Evolutionary conservation across 2,797 vertebrate species (phyloP).

Genomic region (Platyrinchus mystaceus): DNA sequence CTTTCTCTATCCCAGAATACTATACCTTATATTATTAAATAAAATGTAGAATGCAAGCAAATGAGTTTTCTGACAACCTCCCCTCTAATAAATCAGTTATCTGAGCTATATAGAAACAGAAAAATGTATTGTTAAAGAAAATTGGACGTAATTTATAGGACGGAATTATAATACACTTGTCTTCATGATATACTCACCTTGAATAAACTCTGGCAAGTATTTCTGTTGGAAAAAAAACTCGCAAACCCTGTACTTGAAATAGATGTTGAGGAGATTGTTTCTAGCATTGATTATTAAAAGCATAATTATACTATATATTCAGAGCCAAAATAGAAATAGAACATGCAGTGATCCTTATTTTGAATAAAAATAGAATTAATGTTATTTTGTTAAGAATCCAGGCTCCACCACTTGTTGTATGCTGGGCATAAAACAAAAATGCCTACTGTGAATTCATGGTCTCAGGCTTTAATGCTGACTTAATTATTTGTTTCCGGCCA

Average conservation of each 20-base stretch:
- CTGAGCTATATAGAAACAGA: background rate
- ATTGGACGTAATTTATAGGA: background rate
- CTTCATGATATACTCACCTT: background rate
- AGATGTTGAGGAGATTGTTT: constrained; percentile 31
- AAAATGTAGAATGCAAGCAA: background rate
- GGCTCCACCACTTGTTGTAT: background rate
- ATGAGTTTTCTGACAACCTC: background rate
- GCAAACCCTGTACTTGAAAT: background rate
- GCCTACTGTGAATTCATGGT: background rate
- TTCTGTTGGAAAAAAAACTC: background rate
- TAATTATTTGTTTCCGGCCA: background rate
- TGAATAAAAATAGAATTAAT: constrained; percentile 39
- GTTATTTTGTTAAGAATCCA: constrained; percentile 23
- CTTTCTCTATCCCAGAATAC: background rate
- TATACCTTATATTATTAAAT: background rate
- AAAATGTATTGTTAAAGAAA: background rate
- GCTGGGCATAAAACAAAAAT: background rate
- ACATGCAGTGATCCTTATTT: background rate
- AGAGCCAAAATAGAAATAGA: constrained; percentile 37
- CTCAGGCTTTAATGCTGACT: background rate
- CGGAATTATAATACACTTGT: background rate
- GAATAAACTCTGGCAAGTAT: constrained; percentile 1
- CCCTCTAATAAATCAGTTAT: background rate
- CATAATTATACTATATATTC: constrained; percentile 48
- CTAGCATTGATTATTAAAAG: constrained; percentile 56